These are phyloP conservation scores for Spermophilus dauricus DNA, from an alignment of 2,113 vertebrate species.

Conservation along the genomic window DNA sequence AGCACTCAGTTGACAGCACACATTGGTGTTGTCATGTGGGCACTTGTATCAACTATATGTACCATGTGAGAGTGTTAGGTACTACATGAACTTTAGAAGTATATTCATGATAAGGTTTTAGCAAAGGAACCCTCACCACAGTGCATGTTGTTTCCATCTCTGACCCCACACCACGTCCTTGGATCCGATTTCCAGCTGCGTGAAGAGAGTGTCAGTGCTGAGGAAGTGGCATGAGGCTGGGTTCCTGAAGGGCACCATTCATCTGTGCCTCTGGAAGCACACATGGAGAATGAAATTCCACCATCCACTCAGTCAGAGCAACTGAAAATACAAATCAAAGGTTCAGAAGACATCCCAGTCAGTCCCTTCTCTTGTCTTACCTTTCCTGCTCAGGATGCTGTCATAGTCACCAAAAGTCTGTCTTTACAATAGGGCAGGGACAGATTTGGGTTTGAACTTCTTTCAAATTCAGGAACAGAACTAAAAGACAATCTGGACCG, in stretches of 20 bases:
- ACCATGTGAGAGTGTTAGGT: neutral
- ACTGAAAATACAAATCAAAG: neutral
- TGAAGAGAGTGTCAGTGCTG: neutral
- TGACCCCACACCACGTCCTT: neutral
- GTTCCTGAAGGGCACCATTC: neutral
- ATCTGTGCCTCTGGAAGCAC: neutral
- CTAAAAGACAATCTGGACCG: neutral
- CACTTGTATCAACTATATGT: no score
- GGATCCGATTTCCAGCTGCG: neutral
- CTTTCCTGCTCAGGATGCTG: neutral
- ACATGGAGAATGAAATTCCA: no score
- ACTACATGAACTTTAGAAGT: neutral
- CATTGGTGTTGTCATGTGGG: neutral
- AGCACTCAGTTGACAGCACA: neutral
- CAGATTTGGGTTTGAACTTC: neutral
- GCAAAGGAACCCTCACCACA: neutral
- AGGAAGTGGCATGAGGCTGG: accelerated
- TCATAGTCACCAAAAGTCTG: neutral
- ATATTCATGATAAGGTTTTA: neutral
- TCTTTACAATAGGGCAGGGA: neutral
- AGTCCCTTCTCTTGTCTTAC: neutral
- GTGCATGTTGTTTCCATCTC: neutral
- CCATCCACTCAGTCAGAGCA: accelerated
- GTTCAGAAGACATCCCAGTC: neutral
- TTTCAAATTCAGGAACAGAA: neutral